Conservation (phyloP, 2,113 vertebrate species). For the Poicephalus meyeri region DNA sequence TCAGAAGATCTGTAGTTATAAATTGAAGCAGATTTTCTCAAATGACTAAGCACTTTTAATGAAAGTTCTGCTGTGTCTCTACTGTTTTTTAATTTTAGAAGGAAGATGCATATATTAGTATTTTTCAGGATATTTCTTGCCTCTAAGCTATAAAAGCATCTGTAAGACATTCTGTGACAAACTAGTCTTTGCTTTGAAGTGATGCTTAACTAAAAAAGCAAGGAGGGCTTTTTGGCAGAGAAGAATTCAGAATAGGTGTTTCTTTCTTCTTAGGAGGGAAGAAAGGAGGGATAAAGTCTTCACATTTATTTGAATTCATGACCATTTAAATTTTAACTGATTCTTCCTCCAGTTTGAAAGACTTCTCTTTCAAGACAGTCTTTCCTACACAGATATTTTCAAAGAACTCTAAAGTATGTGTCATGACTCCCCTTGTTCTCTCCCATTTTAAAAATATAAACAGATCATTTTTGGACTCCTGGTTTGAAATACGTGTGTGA, state of each 20-base stretch:
- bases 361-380: background rate
- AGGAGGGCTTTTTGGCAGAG: background rate
- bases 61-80: background rate
- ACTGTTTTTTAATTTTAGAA: background rate
- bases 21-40: background rate
- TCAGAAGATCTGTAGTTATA: background rate
- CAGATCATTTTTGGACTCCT: background rate
- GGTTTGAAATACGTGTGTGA: background rate
- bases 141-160: background rate
- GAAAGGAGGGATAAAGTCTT: background rate
- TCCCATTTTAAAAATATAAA: background rate
- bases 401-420: background rate
- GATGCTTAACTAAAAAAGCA: background rate
- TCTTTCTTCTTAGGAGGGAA: background rate
- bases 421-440: background rate
- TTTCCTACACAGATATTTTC: background rate
- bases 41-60: background rate
- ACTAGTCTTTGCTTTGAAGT: background rate
- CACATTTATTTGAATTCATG: background rate
- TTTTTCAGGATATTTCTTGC: background rate
- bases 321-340: background rate
- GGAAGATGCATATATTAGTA: background rate
- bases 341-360: background rate
- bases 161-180: background rate
- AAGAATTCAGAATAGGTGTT: background rate